Base-by-base conservation (phyloP, 2,113 vertebrate species). In the Odontophorus gujanensis region DNA sequence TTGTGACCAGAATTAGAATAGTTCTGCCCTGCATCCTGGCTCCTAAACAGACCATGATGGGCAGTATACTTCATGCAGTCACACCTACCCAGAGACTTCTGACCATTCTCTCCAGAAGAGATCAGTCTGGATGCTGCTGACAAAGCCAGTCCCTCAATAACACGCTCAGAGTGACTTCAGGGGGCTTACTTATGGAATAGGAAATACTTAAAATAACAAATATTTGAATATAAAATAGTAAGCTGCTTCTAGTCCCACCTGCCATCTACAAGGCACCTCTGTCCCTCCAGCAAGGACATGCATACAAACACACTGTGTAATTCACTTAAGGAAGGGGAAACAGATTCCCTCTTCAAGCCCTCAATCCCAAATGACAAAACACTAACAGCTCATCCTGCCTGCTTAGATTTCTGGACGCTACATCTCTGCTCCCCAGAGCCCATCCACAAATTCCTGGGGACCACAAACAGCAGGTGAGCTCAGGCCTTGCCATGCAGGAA, bases 211-310 rank as follows among this genome's bases (percentile, higher is more conserved):
- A 42, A 47, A 55, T 0, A 32, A 68, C 63, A 73, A 76, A 69
- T 8, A 74, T 5, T 0, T 4, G 50, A 47, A 6, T 14, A 6
- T 6, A 19, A 19, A 59, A 10, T 0, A 20, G 8, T 7, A 68
- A 32, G 72, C 72, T 69, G 59, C 87, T 86, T 59, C 77, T 48
- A 10, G 4, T 45, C 50, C 83, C 43, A 13, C 43, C 76, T 36
- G 68, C 67, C 76, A 71, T 59, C 74, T 9, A 22, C 48, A 63
- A 17, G 20, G 38, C 5, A 28, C 26, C 71, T 32, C 68, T 53
- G 68, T 26, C 55, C 90, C 68, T 5, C 16, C 86, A 40, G 51
- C 13, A 22, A 62, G 57, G 15, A 40, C 66, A 7, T 24, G 7
- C 66, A 51, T 8, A 51, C 25, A 26, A 13, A 53, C 15, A 51